Percentiles rank a stretch among this genome's conserved stretches.
Conservation (phyloP, 2,113 vertebrate genomes). For the Pomatostomus ruficeps region DNA sequence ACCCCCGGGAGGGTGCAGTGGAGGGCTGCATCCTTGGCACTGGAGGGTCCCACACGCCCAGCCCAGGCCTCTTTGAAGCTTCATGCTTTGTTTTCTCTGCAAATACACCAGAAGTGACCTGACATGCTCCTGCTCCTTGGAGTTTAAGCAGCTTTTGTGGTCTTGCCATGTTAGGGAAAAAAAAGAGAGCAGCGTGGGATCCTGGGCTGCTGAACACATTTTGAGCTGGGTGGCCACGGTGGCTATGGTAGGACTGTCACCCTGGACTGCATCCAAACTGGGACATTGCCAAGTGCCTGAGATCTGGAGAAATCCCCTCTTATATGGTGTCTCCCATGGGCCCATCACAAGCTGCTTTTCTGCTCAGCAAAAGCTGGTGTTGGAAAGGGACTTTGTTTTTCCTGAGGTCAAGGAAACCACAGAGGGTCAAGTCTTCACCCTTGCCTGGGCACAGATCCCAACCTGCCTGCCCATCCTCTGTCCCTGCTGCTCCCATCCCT, state of each 20-base stretch:
- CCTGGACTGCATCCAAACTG: not conserved
- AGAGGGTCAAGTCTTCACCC: not conserved
- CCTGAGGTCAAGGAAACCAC: not conserved
- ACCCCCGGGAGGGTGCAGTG: not conserved
- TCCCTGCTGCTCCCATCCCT: not conserved
- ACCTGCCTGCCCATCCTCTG: not conserved
- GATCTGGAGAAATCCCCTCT: not conserved
- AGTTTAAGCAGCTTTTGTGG: slow-evolving; percentile 5
- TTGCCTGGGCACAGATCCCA: not conserved
- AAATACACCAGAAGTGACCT: slow-evolving; percentile 31
- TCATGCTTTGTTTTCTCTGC: slow-evolving; percentile 22
- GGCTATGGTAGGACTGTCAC: not conserved
- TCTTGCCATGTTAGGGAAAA: not conserved
- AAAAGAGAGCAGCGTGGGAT: not conserved
- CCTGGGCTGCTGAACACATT: not conserved
- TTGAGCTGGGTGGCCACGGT: not conserved
- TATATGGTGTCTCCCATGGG: not conserved
- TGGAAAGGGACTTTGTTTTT: not conserved
- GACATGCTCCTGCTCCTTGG: not conserved
- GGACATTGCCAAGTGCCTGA: not conserved
- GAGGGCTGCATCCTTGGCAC: not conserved
- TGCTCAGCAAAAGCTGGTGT: not conserved
- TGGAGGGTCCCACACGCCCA: not conserved
- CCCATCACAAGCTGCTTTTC: not conserved
- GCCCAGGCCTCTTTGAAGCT: not conserved